A percentile compares a stretch with the other conserved stretches of the same genome.
Conservation (phyloP, 2,113 vertebrate genomes). For the Neodontobutis hainanensis region DNA sequence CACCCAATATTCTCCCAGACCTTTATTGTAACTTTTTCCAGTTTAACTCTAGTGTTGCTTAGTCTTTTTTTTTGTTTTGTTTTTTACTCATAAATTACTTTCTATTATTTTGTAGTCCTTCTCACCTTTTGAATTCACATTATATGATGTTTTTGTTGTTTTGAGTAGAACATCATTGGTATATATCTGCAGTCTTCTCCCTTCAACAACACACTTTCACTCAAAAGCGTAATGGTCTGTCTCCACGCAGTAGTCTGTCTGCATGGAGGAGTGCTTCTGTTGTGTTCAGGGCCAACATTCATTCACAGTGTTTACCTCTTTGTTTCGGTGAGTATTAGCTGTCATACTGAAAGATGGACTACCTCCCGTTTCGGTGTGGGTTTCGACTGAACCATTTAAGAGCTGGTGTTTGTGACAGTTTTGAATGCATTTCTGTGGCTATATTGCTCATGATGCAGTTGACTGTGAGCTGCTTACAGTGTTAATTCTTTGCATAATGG, state of each 20-base stretch:
- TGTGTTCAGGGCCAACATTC: background rate
- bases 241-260: background rate
- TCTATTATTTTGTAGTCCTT: background rate
- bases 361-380: constrained; percentile 2
- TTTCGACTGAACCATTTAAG: background rate
- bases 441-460: background rate
- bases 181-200: too few species aligned
- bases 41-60: background rate
- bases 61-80: background rate
- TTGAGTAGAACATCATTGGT: too few species aligned
- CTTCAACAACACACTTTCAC: background rate
- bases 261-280: background rate
- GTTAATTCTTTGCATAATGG: too few species aligned
- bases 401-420: background rate
- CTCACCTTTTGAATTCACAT: too few species aligned
- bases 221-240: background rate
- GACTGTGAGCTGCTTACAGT: too few species aligned
- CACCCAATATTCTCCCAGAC: background rate
- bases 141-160: too few species aligned
- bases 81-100: too few species aligned
- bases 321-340: constrained; percentile 16
- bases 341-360: constrained; percentile 20
- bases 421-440: background rate
- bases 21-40: background rate
- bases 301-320: constrained; percentile 14